Evolutionary conservation across 2,888 invertebrate species (phyloP).

Genomic region (Euzophera pinguis): DNA sequence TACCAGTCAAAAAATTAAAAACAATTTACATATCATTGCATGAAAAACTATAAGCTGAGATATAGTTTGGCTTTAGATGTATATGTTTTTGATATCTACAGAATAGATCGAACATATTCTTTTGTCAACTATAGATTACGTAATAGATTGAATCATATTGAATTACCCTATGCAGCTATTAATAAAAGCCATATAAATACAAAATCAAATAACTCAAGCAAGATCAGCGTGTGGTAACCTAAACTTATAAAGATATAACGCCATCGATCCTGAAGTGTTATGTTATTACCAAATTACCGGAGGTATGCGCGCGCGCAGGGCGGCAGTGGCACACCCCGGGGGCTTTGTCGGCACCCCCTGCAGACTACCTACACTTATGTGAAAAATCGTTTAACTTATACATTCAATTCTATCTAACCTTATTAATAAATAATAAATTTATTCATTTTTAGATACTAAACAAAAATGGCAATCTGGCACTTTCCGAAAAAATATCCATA

Average conservation of each 20-base stretch:
- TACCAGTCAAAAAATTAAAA: too few relatives aligned
- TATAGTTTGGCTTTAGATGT: too few relatives aligned
- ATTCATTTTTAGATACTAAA: not conserved
- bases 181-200: not conserved
- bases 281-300: conserved; percentile 52
- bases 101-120: too few relatives aligned
- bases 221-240: conserved; percentile 7
- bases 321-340: conserved; percentile 59
- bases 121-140: too few relatives aligned
- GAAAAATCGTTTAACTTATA: conserved; percentile 53
- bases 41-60: too few relatives aligned
- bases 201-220: not conserved
- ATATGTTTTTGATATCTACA: too few relatives aligned
- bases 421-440: not conserved
- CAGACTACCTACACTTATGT: conserved; percentile 51
- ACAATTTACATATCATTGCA: too few relatives aligned
- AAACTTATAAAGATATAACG: conserved; percentile 32
- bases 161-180: too few relatives aligned
- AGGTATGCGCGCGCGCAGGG: conserved; percentile 45
- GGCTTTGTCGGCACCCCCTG: conserved; percentile 73
- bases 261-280: conserved; percentile 49
- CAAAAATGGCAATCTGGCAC: too few relatives aligned
- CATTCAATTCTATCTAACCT: not conserved
- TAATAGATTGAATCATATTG: too few relatives aligned
- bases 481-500: too few relatives aligned